Base-by-base conservation (phyloP, 2,888 invertebrate genomes). In the Pecten maximus region DNA sequence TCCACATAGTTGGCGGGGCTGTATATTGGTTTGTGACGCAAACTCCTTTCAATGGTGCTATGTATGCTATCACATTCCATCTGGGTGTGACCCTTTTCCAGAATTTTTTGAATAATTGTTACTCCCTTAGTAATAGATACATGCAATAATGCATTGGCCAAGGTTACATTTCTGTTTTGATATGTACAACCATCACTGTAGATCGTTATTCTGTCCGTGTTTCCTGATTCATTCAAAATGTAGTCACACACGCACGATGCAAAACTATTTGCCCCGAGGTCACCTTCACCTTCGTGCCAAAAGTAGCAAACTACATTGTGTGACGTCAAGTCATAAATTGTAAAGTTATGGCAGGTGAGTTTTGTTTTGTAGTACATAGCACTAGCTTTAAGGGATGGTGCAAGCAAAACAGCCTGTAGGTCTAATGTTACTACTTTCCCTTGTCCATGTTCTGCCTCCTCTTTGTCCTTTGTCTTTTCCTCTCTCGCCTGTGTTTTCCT, bases 1-100 rank as follows among this genome's bases (percentile, higher is more conserved):
- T 89, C 91, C 86, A 92, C 90, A 90, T 92, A 92, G 40, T 92
- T 89, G n/a, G 40, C 44, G 48, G 91, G 91, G 35, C 89, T 50
- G 50, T 91, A 91, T 16, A 92, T 92, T 40, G 89, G 60, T 60
- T 40, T 89, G 35, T 90, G 88, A 10, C 86, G 60, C 40, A 93
- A 44, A 50, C 90, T 89, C 15, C 88, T 87, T 87, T 93, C 93
- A 60, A 93, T 92, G 6, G 60, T 54, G 87, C 92, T 92, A 74
- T 91, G 93, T 35, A 93, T 90, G 87, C 91, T 92, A 90, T 93
- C 93, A 74, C 88, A 88, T 40, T 92, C 92, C 92, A 93, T 93
- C 54, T 93, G 91, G 6, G 92, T 93, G 87, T 93, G 92, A 8
- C 93, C 93, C 87, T 89, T 88, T 89, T 90, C 91, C n/a, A 93